Conservation (phyloP, 2,888 invertebrate species). For the Punctoribates punctum region DNA sequence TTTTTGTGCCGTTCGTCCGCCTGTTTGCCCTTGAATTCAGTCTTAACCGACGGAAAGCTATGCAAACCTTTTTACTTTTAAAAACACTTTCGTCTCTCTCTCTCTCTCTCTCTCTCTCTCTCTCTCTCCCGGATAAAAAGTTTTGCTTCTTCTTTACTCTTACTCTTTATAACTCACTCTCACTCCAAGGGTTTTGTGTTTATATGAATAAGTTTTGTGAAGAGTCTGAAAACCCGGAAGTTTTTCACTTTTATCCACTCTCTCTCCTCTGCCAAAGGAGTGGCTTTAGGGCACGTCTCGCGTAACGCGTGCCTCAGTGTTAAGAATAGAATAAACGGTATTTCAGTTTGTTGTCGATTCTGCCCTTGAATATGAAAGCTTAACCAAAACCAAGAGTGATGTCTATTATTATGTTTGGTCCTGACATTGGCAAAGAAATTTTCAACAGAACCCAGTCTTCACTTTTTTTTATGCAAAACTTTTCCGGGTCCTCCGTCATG, state of each 20-base stretch:
- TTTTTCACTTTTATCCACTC: conserved; percentile 10
- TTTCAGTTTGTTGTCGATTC: conserved; percentile 25
- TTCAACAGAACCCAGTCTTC: conserved; percentile 24
- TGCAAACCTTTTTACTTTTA: conserved; percentile 4
- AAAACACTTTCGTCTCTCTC: conserved; percentile 2
- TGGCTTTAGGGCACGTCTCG: conserved; percentile 33
- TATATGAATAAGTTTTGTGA: conserved; percentile 23
- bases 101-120: too few relatives aligned
- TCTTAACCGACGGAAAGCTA: neutral
- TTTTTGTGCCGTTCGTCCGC: conserved; percentile 1
- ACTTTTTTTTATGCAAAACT: conserved; percentile 16
- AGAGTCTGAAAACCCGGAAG: conserved; percentile 31
- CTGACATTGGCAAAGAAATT: conserved; percentile 33
- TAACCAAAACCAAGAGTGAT: conserved; percentile 29
- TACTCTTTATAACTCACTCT: conserved; percentile 22
- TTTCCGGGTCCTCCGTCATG: conserved; percentile 22
- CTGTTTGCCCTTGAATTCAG: conserved; percentile 18
- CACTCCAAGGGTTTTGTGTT: conserved; percentile 3
- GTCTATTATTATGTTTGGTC: conserved; percentile 21
- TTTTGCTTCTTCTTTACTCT: neutral
- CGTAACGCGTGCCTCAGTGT: conserved; percentile 31
- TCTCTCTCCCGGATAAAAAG: neutral
- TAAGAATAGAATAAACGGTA: conserved; percentile 22
- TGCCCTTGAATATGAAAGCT: conserved; percentile 35
- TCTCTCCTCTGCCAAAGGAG: conserved; percentile 33